Evolutionary conservation across 2,113 vertebrate genomes (phyloP).

Genomic region (Eudyptes chrysolophus): DNA sequence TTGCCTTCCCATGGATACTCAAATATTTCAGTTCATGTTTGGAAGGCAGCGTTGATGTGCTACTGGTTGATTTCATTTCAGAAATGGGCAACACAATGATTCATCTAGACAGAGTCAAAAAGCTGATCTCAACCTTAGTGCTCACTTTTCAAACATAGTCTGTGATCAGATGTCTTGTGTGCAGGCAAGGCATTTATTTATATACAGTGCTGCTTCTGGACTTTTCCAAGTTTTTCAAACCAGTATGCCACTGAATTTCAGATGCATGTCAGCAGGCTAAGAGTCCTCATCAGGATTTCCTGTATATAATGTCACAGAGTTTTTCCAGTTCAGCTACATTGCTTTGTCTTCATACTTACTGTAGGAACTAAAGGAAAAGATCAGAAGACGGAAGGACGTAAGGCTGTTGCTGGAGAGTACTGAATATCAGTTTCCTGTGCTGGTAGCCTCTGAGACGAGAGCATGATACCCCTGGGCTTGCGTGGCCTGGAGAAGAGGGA

Average conservation of each 20-base stretch:
- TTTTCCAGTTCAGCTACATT: background rate
- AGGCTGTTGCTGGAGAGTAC: background rate
- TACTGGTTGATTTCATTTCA: slow-evolving; percentile 28
- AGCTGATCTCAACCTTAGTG: slow-evolving; percentile 1
- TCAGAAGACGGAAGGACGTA: background rate
- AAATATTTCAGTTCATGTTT: slow-evolving; percentile 31
- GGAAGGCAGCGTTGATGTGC: background rate
- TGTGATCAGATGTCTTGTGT: background rate
- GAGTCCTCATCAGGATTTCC: background rate
- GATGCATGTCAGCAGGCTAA: background rate
- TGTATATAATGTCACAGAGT: background rate
- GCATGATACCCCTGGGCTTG: background rate
- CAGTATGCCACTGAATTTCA: background rate
- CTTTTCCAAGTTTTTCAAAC: background rate
- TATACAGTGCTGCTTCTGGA: background rate
- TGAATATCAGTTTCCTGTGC: background rate
- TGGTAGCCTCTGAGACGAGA: background rate
- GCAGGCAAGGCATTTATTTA: background rate
- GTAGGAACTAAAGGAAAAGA: background rate
- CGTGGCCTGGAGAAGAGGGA: background rate
- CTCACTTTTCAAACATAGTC: background rate
- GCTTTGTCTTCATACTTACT: background rate
- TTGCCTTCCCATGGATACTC: slow-evolving; percentile 21
- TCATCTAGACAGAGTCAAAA: slow-evolving; percentile 19
- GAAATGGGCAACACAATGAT: background rate